Evolutionary conservation across 2,888 invertebrate species (phyloP).

Genomic region (Spicauda simplicius): DNA sequence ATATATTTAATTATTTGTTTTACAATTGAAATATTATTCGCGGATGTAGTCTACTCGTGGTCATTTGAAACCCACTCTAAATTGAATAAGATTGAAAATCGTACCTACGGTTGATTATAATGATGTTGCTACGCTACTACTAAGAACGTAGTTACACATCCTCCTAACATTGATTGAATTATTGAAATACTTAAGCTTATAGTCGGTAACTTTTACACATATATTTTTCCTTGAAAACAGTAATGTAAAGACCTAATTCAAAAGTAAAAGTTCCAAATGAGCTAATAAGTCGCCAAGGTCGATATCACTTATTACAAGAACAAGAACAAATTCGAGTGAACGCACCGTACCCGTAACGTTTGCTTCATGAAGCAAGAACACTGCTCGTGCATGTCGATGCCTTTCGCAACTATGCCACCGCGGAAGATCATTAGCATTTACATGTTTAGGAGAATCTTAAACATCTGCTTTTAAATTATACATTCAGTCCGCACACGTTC

Average conservation of each 20-base stretch:
- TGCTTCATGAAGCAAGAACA: constrained; percentile 25
- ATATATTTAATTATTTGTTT: too few relatives aligned
- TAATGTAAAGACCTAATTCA: background rate
- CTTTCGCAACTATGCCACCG: constrained; percentile 21
- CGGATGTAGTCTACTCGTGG: too few relatives aligned
- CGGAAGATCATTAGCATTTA: constrained; percentile 29
- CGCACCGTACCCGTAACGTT: constrained; percentile 15
- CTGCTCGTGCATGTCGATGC: constrained; percentile 29
- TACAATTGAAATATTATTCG: too few relatives aligned
- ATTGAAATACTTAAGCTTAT: too few relatives aligned
- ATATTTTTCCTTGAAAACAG: background rate
- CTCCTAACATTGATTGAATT: too few relatives aligned
- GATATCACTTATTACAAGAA: constrained; percentile 13
- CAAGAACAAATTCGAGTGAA: constrained; percentile 15
- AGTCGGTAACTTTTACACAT: background rate
- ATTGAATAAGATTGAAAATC: too few relatives aligned
- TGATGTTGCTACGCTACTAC: too few relatives aligned
- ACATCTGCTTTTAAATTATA: constrained; percentile 12
- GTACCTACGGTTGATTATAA: too few relatives aligned
- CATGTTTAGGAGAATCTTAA: constrained; percentile 27
- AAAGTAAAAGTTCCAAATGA: constrained; percentile 18
- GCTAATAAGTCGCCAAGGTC: constrained; percentile 26
- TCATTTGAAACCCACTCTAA: too few relatives aligned
- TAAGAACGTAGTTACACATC: too few relatives aligned
- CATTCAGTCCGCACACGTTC: background rate